Evolutionary conservation across 1,140 invertebrate species (phyloP), one percentile per base, ranked within the genome.

Genomic region (Hyles euphorbiae): DNA sequence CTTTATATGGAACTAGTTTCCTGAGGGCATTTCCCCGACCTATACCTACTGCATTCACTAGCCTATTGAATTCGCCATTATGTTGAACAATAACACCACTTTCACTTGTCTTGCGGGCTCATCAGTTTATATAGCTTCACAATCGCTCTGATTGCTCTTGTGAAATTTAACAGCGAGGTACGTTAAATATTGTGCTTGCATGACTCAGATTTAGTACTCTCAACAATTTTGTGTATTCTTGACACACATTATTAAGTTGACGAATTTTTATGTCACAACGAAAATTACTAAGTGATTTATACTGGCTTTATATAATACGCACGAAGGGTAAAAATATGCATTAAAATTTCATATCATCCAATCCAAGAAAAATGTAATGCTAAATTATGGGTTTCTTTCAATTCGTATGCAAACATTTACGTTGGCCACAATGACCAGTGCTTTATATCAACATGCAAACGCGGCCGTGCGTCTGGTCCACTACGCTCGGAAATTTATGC

Each of bases 1-100:
- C 77, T 77, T 78, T 78, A 72, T 84, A 79, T 78, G 75, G 73
- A 79, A 84, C 80, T 82, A 78, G 81, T 80, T 85, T 81, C 81
- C 79, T 81, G 76, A 65, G 78, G 72, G 62, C 72, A 72, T 66
- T 70, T 67, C 66, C 59, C 65, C 65, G 56, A 48, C 53, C 12
- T 45, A 59, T 49, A 46, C 45, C 46, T 43, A 36, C 55, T 34
- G 54, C 52, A 63, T 66, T 56, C 57, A 56, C 56, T 40, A 2
- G 36, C 51, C 43, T 55, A 65, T 68, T 70, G 57, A 61, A 65
- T 65, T 56, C 44, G 10, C 9, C 11, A 56, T 56, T 56, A 48
- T 56, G n/a, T 44, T 34, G 5, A 46, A 11, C n/a, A 43, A 8
- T 54, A 12, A 32, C 34, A 12, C 10, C 6, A 45, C 40, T 45